A percentile compares a stretch with the other conserved stretches of the same genome.
Evolutionary conservation across 37 sponge, comb jelly and placozoan species (phyloP).

Genomic region (Corticium candelabrum): DNA sequence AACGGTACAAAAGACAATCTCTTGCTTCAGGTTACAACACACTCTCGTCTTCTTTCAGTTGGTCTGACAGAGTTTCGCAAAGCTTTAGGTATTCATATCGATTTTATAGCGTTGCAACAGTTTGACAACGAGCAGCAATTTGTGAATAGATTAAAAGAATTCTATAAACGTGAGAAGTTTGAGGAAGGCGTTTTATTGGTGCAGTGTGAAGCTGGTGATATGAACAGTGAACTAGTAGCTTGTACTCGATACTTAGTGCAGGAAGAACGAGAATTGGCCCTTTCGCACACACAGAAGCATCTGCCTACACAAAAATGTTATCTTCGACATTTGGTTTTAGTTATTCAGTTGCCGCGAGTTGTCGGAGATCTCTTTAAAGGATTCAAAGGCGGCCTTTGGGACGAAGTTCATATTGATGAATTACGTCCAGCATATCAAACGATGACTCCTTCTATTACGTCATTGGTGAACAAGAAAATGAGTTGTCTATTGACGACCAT

Average conservation of each 20-base stretch:
- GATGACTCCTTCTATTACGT: neutral
- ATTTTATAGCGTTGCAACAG: conserved; percentile 40
- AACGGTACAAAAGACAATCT: neutral
- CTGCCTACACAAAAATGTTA: neutral
- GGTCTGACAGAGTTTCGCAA: conserved; percentile 12
- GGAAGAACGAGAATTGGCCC: conserved; percentile 23
- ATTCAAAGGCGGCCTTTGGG: conserved; percentile 68
- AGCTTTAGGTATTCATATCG: neutral
- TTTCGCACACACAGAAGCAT: neutral
- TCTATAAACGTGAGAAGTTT: neutral
- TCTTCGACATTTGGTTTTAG: neutral
- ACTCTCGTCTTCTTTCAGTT: conserved; percentile 50
- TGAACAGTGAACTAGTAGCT: conserved; percentile 65
- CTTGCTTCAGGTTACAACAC: conserved; percentile 65
- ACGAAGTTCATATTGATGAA: conserved; percentile 65
- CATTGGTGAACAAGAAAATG: neutral
- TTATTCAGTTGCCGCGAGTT: conserved; percentile 34
- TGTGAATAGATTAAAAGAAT: neutral
- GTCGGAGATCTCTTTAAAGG: conserved; percentile 35
- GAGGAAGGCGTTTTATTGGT: conserved; percentile 36
- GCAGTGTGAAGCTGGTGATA: conserved; percentile 76
- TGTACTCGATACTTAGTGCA: conserved; percentile 67
- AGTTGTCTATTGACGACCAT: neutral
- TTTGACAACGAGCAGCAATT: conserved; percentile 75
- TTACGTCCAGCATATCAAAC: conserved; percentile 15